Percentiles rank a stretch among this genome's conserved stretches.
Evolutionary conservation across 2,888 invertebrate species (phyloP).

Genomic region (Drosophila mulleri): DNA sequence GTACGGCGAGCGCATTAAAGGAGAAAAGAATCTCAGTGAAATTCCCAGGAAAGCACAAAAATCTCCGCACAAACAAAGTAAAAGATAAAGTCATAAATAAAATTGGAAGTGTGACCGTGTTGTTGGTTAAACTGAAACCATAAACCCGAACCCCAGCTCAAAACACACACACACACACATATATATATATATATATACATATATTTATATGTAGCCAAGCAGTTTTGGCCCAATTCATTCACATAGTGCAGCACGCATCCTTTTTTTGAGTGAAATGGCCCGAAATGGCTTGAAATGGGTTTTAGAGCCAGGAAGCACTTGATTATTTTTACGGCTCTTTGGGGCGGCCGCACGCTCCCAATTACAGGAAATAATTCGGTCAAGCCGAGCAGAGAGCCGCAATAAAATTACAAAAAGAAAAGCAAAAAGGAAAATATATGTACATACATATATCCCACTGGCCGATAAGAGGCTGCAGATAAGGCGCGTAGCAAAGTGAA

Average conservation of each 20-base stretch:
- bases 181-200: not conserved
- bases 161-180: not conserved
- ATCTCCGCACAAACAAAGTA: constrained; percentile 65
- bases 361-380: constrained; percentile 81
- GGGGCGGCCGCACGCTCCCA: constrained; percentile 64
- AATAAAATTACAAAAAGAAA: not conserved
- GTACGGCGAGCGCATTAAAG: constrained; percentile 12
- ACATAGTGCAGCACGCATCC: constrained; percentile 73
- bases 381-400: constrained; percentile 43
- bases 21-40: constrained; percentile 68
- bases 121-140: constrained; percentile 22
- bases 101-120: constrained; percentile 72
- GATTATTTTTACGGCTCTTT: constrained; percentile 76
- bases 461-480: constrained; percentile 67
- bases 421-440: constrained; percentile 35
- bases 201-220: not conserved
- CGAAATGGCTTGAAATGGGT: constrained; percentile 60
- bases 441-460: constrained; percentile 39
- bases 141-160: constrained; percentile 30
- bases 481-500: constrained; percentile 59
- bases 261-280: constrained; percentile 62
- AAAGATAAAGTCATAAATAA: constrained; percentile 81
- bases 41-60: constrained; percentile 73
- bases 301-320: constrained; percentile 75
- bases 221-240: constrained; percentile 67